Evolutionary conservation across 2,888 invertebrate species (phyloP).

Genomic region (Stenodema calcarata): DNA sequence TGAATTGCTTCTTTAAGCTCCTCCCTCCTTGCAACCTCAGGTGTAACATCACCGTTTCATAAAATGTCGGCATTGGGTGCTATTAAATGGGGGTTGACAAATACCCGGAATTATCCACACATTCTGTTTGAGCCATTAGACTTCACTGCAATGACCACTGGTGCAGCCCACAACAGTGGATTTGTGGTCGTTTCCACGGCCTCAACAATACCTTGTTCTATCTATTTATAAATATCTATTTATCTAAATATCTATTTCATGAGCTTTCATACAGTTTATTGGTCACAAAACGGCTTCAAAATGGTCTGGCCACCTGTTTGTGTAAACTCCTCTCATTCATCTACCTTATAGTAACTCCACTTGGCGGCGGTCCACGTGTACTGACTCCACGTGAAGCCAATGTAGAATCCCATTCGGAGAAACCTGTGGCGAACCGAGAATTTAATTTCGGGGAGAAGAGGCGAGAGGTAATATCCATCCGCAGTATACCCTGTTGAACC

Average conservation of each 20-base stretch:
- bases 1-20: too few species aligned
- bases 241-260: background rate
- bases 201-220: constrained; percentile 21
- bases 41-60: constrained; percentile 13
- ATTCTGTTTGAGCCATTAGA: constrained; percentile 27
- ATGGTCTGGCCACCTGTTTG: too few species aligned
- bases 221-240: background rate
- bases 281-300: too few species aligned
- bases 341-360: background rate
- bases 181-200: background rate
- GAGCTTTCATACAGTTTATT: too few species aligned
- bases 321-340: background rate
- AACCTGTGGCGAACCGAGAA: background rate
- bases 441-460: background rate
- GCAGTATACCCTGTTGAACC: background rate
- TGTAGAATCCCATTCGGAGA: background rate
- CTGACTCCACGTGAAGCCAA: background rate
- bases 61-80: constrained; percentile 30
- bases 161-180: constrained; percentile 25
- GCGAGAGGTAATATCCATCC: background rate
- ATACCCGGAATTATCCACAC: constrained; percentile 17
- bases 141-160: constrained; percentile 23
- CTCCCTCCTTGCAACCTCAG: too few species aligned
- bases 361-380: background rate
- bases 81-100: constrained; percentile 29